phyloP scores from a whole-genome alignment of 2,888 invertebrate genomes.

The Eilema depressum region DNA sequence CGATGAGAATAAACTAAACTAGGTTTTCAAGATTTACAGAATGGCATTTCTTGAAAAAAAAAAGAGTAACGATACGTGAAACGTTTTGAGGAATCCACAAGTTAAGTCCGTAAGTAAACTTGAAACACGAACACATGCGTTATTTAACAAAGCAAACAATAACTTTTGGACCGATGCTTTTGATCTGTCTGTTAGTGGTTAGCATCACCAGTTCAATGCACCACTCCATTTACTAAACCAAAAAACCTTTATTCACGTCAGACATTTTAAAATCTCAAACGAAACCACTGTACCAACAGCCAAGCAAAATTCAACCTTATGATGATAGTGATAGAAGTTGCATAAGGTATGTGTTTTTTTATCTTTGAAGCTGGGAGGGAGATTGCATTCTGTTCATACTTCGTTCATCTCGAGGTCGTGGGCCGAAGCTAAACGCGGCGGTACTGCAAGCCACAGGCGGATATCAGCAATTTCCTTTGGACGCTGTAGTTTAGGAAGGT shows the following conservation, averaged over 20 bases:
- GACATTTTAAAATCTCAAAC: conserved; percentile 60
- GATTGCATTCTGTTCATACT: conserved; percentile 79
- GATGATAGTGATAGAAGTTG: conserved; percentile 24
- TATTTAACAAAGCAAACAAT: no score
- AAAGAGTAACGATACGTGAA: no score
- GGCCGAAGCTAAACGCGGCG: conserved; percentile 56
- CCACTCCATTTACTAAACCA: conserved; percentile 51
- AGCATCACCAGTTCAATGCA: conserved; percentile 7
- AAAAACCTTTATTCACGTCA: conserved; percentile 54
- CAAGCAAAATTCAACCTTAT: conserved; percentile 46
- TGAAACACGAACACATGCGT: neutral
- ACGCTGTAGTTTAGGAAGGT: neutral
- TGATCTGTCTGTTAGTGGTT: neutral
- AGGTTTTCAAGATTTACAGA: neutral
- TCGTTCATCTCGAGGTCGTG: conserved; percentile 69
- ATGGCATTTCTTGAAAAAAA: no score
- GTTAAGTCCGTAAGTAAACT: no score
- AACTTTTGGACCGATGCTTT: neutral
- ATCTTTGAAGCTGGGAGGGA: conserved; percentile 64
- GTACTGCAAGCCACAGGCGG: conserved; percentile 39
- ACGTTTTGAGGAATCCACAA: no score
- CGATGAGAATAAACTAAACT: neutral
- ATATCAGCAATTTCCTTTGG: conserved; percentile 34
- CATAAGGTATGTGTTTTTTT: conserved; percentile 50
- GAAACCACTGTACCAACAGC: conserved; percentile 24